Conservation (phyloP, 2,113 vertebrate genomes). For the Brachyhypopomus occidentalis region DNA sequence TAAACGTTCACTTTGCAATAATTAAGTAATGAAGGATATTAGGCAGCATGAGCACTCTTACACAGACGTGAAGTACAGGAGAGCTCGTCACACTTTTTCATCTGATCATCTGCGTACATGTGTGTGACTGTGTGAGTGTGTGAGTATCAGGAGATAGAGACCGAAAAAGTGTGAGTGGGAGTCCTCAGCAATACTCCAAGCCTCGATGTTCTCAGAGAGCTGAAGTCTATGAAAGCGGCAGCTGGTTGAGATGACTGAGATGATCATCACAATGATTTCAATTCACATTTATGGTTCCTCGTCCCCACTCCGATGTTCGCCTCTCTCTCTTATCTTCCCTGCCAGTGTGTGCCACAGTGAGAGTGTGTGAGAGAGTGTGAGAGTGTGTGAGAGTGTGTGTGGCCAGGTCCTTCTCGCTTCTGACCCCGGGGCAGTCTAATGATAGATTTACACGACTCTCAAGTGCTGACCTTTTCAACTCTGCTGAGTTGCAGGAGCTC, state of each 20-base stretch:
- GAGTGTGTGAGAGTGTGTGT: neutral
- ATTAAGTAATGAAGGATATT: conserved; percentile 14
- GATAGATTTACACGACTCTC: conserved; percentile 49
- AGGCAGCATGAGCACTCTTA: neutral
- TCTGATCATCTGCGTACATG: neutral
- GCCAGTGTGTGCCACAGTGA: neutral
- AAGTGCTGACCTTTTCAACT: conserved; percentile 47
- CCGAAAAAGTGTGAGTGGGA: neutral
- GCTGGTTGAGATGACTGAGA: neutral
- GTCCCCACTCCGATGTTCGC: neutral
- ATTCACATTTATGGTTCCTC: neutral
- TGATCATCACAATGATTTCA: neutral
- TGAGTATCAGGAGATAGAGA: conserved; percentile 7
- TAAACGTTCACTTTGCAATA: neutral
- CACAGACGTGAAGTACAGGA: neutral
- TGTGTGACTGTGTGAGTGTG: neutral
- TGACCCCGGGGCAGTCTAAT: conserved; percentile 35
- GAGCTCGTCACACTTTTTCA: neutral
- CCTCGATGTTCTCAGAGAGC: too few relatives aligned
- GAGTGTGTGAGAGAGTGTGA: neutral
- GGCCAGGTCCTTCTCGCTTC: neutral
- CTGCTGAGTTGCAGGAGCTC: conserved; percentile 39
- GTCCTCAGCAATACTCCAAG: too few relatives aligned
- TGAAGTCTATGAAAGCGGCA: too few relatives aligned
- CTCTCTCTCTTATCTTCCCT: conserved; percentile 15